Evolutionary conservation across 1,140 invertebrate species (phyloP).

Genomic region (Leptoteleia sp.): DNA sequence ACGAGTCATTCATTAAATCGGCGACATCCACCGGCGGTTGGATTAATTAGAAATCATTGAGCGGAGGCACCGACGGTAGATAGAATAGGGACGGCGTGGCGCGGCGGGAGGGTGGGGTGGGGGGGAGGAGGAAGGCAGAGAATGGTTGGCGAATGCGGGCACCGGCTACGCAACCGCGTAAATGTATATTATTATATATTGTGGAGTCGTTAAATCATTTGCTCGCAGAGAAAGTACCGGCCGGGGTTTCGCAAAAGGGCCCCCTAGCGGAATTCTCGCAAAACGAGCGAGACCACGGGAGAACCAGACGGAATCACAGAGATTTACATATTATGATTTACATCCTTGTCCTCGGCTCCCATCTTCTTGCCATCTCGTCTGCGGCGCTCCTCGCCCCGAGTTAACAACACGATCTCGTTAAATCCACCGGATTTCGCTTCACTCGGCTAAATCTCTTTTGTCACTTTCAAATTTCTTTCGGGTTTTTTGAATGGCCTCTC

Average conservation of each 20-base stretch:
- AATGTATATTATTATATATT: slow-evolving; percentile 55
- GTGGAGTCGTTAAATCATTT: slow-evolving; percentile 59
- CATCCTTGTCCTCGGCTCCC: slow-evolving; percentile 65
- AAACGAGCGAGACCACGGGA: slow-evolving; percentile 71
- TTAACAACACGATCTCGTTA: not conserved
- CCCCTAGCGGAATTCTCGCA: slow-evolving; percentile 71
- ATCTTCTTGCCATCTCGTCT: slow-evolving; percentile 31
- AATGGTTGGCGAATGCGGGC: slow-evolving; percentile 10
- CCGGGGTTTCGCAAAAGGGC: slow-evolving; percentile 28
- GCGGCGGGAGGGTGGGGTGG: too few relatives aligned
- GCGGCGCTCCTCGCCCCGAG: not conserved
- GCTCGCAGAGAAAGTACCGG: slow-evolving; percentile 22
- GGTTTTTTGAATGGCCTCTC: too few relatives aligned
- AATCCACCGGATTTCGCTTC: not conserved
- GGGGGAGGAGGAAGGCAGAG: too few relatives aligned
- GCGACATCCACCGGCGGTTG: not conserved
- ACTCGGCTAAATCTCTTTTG: too few relatives aligned
- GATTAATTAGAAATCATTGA: slow-evolving; percentile 24
- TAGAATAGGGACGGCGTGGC: too few relatives aligned
- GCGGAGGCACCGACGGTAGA: too few relatives aligned
- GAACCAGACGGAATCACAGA: slow-evolving; percentile 77
- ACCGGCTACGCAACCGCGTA: slow-evolving; percentile 13
- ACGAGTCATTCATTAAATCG: slow-evolving; percentile 7
- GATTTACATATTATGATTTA: slow-evolving; percentile 80
- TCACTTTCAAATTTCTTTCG: too few relatives aligned